These are phyloP conservation scores for Perizoma flavofasciatum DNA, from an alignment of 2,888 invertebrate species.

Conservation along the genomic window DNA sequence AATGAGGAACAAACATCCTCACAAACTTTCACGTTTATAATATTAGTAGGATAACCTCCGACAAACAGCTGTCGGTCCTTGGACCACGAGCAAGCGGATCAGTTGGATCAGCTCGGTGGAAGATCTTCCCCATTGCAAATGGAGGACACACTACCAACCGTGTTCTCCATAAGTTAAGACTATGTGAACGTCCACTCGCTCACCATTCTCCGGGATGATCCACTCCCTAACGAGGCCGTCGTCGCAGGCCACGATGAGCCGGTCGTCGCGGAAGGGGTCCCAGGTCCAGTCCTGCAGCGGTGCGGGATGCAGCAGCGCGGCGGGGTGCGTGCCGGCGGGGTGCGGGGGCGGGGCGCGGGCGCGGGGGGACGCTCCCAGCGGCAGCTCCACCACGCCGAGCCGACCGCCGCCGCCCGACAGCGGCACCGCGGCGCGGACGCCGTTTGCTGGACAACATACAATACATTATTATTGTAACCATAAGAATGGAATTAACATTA, in stretches of 20 bases:
- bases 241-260: slow-evolving; percentile 94
- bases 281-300: slow-evolving; percentile 96
- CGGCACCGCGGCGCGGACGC: slow-evolving; percentile 94
- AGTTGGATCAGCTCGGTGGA: too few species aligned
- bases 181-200: slow-evolving; percentile 13
- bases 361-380: slow-evolving; percentile 57
- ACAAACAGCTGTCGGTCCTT: too few species aligned
- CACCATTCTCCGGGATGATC: slow-evolving; percentile 88
- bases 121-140: too few species aligned
- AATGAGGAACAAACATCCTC: too few species aligned
- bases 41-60: too few species aligned
- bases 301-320: slow-evolving; percentile 95
- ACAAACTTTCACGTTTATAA: too few species aligned
- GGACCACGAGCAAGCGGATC: too few species aligned
- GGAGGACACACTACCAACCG: too few species aligned
- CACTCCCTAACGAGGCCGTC: slow-evolving; percentile 93
- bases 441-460: slow-evolving; percentile 84
- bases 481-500: neutral
- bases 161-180: too few species aligned
- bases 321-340: slow-evolving; percentile 91
- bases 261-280: slow-evolving; percentile 94
- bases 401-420: slow-evolving; percentile 96
- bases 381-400: slow-evolving; percentile 90
- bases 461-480: too few species aligned
- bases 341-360: slow-evolving; percentile 83